phyloP scores from a whole-genome alignment of 2,888 invertebrate species.

The Drosophila pseudotalamancana region DNA sequence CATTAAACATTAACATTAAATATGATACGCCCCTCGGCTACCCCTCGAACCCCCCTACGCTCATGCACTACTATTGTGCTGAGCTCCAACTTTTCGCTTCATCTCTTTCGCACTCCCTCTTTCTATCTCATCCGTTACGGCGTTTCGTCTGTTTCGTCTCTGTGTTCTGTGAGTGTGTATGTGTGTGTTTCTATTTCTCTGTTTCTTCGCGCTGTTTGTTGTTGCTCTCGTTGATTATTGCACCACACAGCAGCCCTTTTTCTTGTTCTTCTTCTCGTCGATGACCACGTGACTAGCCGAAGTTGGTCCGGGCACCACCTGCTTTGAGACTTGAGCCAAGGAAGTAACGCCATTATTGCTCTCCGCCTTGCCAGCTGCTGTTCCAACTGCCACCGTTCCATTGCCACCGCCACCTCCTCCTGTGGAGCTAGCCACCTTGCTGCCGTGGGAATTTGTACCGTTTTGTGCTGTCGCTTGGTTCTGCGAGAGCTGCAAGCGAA shows the following conservation, averaged over 20 bases:
- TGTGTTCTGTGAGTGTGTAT: constrained; percentile 4
- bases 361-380: constrained; percentile 64
- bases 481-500: constrained; percentile 81
- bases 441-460: constrained; percentile 84
- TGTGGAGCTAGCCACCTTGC: constrained; percentile 67
- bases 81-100: not conserved
- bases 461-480: constrained; percentile 84
- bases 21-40: constrained; percentile 40
- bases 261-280: constrained; percentile 94
- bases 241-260: constrained; percentile 97
- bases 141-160: constrained; percentile 14
- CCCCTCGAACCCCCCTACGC: constrained; percentile 1
- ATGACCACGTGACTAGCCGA: constrained; percentile 95
- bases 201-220: constrained; percentile 7
- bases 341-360: constrained; percentile 82
- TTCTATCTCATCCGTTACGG: not conserved
- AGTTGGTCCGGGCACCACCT: constrained; percentile 90
- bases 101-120: not conserved
- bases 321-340: constrained; percentile 84
- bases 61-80: not conserved
- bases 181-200: constrained; percentile 13
- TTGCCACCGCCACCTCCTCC: constrained; percentile 44
- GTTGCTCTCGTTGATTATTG: constrained; percentile 87
- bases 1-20: constrained; percentile 61
- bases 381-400: constrained; percentile 48